phyloP scores from a whole-genome alignment of 1,140 invertebrate species.

The Harpegnathos saltator region DNA sequence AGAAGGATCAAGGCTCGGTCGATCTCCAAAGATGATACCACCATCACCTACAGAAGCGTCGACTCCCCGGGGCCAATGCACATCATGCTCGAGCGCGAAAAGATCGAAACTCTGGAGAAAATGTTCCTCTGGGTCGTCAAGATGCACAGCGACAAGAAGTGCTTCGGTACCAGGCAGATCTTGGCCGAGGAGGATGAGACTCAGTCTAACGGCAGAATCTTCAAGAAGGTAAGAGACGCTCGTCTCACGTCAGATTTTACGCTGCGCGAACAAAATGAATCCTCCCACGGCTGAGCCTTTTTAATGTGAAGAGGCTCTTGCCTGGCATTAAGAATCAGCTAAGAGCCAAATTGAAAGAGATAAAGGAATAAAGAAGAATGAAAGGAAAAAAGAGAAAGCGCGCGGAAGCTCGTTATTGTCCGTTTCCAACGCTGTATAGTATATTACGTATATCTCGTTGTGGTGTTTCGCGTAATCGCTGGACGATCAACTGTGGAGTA shows the following conservation, averaged over 20 bases:
- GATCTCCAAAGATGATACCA: conserved; percentile 86
- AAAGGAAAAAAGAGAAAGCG: no score
- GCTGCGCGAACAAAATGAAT: not conserved
- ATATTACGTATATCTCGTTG: no score
- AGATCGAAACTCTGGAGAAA: conserved; percentile 95
- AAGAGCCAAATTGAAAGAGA: no score
- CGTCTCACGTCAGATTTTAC: not conserved
- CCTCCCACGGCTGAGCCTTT: not conserved
- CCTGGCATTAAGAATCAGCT: not conserved
- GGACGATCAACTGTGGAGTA: not conserved
- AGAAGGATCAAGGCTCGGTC: conserved; percentile 90
- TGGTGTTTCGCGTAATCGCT: not conserved
- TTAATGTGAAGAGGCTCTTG: not conserved
- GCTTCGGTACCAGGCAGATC: conserved; percentile 96
- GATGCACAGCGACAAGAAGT: conserved; percentile 90
- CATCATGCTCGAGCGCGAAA: conserved; percentile 89
- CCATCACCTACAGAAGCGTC: conserved; percentile 91
- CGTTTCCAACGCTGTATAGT: no score
- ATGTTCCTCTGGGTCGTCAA: conserved; percentile 92
- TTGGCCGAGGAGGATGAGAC: conserved; percentile 97
- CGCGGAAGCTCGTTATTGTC: no score
- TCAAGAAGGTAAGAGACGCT: conserved; percentile 93
- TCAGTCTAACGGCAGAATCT: conserved; percentile 96
- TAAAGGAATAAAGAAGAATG: no score
- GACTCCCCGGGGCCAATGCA: conserved; percentile 89